phyloP scores from a whole-genome alignment of 2,888 invertebrate species.

The Parnassius smintheus region DNA sequence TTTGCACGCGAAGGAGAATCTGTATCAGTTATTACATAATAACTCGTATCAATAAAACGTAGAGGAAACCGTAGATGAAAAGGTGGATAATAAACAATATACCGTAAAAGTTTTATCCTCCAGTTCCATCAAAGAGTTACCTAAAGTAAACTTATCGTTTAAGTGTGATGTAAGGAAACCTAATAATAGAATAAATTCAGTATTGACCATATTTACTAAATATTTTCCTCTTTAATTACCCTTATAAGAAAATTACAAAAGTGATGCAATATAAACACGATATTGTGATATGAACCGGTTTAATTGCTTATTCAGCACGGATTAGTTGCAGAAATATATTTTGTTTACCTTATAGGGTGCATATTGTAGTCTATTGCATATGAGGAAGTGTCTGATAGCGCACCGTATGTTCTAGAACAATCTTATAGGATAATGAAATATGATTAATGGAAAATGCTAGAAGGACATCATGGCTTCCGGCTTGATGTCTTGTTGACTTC shows the following conservation, averaged over 20 bases:
- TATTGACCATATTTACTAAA: conserved; percentile 2
- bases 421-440: too few relatives aligned
- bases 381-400: background rate
- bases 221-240: conserved; percentile 17
- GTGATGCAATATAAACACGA: conserved; percentile 34
- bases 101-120: background rate
- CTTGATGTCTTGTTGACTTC: too few relatives aligned
- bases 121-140: background rate
- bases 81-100: background rate
- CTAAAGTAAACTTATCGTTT: background rate
- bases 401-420: too few relatives aligned
- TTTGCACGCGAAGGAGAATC: background rate
- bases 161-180: conserved; percentile 3
- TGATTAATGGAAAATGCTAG: too few relatives aligned
- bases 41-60: too few relatives aligned
- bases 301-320: conserved; percentile 7
- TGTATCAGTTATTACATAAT: background rate
- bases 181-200: conserved; percentile 13
- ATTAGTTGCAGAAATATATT: conserved; percentile 7
- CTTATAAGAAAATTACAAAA: conserved; percentile 15
- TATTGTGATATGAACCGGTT: conserved; percentile 32
- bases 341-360: conserved; percentile 3
- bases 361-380: background rate
- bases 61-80: background rate
- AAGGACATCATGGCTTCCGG: too few relatives aligned